Conservation (phyloP, 2,888 invertebrate genomes). For the Drosophila rellima region DNA sequence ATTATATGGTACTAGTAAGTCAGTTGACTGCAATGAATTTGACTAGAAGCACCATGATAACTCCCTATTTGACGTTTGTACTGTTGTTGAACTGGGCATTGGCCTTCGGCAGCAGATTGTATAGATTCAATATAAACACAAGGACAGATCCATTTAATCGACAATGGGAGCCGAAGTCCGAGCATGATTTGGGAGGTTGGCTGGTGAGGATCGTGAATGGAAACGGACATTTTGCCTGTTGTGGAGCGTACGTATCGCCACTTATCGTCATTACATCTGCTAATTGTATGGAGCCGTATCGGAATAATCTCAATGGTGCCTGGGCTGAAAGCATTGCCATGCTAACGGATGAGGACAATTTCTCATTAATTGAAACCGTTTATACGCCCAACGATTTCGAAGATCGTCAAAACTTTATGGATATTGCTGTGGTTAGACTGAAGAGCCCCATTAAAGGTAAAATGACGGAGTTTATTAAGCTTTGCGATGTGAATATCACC, state of each 20-base stretch:
- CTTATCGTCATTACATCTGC: conserved; percentile 17
- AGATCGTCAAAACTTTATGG: conserved; percentile 2
- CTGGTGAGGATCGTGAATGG: conserved; percentile 9
- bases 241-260: conserved; percentile 22
- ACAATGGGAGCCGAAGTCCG: not conserved
- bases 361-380: conserved; percentile 1
- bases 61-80: not conserved
- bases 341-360: conserved; percentile 1
- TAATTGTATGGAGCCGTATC: conserved; percentile 12
- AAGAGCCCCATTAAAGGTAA: conserved; percentile 5
- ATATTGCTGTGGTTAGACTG: conserved; percentile 10
- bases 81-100: not conserved
- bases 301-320: not conserved
- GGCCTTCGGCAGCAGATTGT: not conserved
- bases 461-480: conserved; percentile 14
- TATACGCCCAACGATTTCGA: not conserved
- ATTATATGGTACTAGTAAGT: not conserved
- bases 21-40: not conserved
- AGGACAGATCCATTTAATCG: not conserved
- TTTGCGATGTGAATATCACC: not conserved
- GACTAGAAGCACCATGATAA: conserved; percentile 3
- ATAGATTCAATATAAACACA: not conserved
- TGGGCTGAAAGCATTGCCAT: not conserved
- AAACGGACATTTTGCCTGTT: conserved; percentile 18
- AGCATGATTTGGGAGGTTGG: conserved; percentile 12